phyloP scores from a whole-genome alignment of 2,888 invertebrate genomes.

The Dynastes tityus region DNA sequence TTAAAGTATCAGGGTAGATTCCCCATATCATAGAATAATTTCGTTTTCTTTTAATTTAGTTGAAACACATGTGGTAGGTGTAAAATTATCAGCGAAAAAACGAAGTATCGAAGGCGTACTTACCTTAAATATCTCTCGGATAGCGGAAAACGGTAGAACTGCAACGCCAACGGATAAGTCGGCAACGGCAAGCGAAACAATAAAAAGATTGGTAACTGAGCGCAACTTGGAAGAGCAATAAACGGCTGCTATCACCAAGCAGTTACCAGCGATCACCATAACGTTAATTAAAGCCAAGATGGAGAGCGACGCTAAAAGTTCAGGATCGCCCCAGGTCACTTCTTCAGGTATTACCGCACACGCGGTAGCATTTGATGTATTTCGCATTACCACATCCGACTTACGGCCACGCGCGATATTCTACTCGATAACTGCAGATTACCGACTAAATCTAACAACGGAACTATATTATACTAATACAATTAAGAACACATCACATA shows the following conservation, averaged over 20 bases:
- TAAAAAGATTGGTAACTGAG: slow-evolving; percentile 97
- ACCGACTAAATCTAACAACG: slow-evolving; percentile 23
- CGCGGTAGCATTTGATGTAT: slow-evolving; percentile 85
- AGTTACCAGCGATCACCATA: slow-evolving; percentile 91
- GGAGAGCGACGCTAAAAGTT: slow-evolving; percentile 83
- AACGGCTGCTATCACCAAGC: slow-evolving; percentile 93
- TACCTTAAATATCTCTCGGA: slow-evolving; percentile 93
- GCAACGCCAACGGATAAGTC: slow-evolving; percentile 96
- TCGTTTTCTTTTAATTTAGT: too few species aligned
- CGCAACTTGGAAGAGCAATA: slow-evolving; percentile 92
- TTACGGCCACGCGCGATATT: slow-evolving; percentile 22
- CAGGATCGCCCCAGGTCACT: slow-evolving; percentile 88
- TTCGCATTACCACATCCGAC: slow-evolving; percentile 73
- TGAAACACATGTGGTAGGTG: too few species aligned
- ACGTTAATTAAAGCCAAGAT: slow-evolving; percentile 88
- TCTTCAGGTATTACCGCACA: slow-evolving; percentile 86
- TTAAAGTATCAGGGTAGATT: too few species aligned
- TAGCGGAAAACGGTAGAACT: slow-evolving; percentile 96
- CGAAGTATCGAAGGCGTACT: slow-evolving; percentile 56
- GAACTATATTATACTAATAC: slow-evolving; percentile 11
- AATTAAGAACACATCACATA: slow-evolving; percentile 39
- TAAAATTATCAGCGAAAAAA: too few species aligned
- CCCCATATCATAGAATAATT: too few species aligned
- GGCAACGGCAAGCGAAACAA: slow-evolving; percentile 96
- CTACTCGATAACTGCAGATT: slow-evolving; percentile 26